phyloP scores from a whole-genome alignment of 2,888 invertebrate species.

The Conomelus anceps region DNA sequence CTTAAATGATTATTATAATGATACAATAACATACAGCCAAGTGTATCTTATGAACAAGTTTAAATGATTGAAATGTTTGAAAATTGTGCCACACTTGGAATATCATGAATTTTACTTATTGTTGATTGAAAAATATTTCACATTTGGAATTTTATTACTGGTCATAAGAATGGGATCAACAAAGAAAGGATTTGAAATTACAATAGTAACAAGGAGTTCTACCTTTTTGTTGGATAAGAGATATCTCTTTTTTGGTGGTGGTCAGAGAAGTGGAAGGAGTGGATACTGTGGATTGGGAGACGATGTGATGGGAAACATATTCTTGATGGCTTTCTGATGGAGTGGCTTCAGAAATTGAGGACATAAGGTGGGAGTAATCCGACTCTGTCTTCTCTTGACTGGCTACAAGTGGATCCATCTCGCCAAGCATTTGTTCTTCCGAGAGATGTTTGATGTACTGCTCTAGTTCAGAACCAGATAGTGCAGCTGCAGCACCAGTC shows the following conservation, averaged over 20 bases:
- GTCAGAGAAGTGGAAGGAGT: slow-evolving; percentile 22
- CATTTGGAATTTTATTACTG: not conserved
- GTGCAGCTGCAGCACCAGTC: slow-evolving; percentile 27
- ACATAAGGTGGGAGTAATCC: slow-evolving; percentile 12
- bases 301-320: slow-evolving; percentile 15
- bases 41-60: no score
- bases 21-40: no score
- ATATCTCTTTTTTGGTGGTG: slow-evolving; percentile 31
- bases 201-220: slow-evolving; percentile 27
- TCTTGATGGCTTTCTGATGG: slow-evolving; percentile 13
- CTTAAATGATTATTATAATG: no score
- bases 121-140: not conserved
- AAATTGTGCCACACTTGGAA: not conserved
- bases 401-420: slow-evolving; percentile 7
- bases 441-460: slow-evolving; percentile 38
- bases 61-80: not conserved
- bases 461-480: slow-evolving; percentile 38
- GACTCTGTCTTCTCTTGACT: slow-evolving; percentile 11
- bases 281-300: slow-evolving; percentile 4
- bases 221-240: slow-evolving; percentile 33
- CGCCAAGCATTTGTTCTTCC: slow-evolving; percentile 25
- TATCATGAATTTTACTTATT: not conserved
- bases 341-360: slow-evolving; percentile 23
- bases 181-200: slow-evolving; percentile 5
- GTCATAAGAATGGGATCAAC: not conserved